Evolutionary conservation across 1,140 invertebrate genomes (phyloP).

Genomic region (Phocides pigmalion): DNA sequence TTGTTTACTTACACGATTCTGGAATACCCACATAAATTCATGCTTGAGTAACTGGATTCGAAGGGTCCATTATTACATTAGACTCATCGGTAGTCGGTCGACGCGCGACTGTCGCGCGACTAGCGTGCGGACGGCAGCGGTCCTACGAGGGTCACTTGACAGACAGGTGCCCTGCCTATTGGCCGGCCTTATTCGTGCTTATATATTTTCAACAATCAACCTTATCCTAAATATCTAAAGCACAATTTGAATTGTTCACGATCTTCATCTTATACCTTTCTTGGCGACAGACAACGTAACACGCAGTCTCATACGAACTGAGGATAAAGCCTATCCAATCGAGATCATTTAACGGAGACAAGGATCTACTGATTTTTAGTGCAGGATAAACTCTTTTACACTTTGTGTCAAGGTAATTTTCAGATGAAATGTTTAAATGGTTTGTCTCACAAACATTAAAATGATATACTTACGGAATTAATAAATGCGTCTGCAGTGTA

Average conservation of each 20-base stretch:
- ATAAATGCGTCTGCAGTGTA: too few relatives aligned
- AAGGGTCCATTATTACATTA: background rate
- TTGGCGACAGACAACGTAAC: background rate
- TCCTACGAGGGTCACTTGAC: conserved; percentile 30
- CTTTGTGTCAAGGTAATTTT: too few relatives aligned
- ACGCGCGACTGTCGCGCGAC: conserved; percentile 1
- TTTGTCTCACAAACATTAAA: too few relatives aligned
- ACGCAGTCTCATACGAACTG: conserved; percentile 7
- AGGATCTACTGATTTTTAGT: conserved; percentile 16
- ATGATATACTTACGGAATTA: too few relatives aligned
- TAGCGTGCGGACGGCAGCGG: background rate
- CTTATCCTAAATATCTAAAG: background rate
- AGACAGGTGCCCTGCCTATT: conserved; percentile 12
- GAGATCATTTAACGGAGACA: conserved; percentile 29
- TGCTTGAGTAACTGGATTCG: background rate
- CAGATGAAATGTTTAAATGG: too few relatives aligned
- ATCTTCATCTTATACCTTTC: background rate
- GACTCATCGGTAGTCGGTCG: conserved; percentile 9
- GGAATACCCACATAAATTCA: background rate
- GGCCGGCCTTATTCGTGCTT: background rate
- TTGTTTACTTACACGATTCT: background rate
- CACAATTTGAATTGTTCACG: background rate
- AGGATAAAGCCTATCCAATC: conserved; percentile 23
- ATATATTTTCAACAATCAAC: background rate
- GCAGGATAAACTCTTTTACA: background rate